Percentiles rank a stretch among this genome's conserved stretches.
Conservation (phyloP, 2,888 invertebrate genomes). For the Eledona agricola region DNA sequence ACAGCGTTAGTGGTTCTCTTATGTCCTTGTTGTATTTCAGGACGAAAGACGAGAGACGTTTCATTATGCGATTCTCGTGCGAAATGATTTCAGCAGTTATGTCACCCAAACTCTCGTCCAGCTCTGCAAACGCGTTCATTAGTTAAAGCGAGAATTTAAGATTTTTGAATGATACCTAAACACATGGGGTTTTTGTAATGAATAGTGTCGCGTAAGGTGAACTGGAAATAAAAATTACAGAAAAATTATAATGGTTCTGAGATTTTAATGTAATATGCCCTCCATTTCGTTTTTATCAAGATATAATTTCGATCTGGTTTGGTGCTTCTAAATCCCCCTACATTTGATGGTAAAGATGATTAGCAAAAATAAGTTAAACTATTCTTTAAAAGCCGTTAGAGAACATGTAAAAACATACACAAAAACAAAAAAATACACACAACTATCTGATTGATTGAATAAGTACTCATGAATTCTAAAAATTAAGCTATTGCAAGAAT, state of each 20-base stretch:
- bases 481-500: too few relatives aligned
- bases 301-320: too few relatives aligned
- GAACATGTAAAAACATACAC: too few relatives aligned
- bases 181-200: constrained; percentile 62
- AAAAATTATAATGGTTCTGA: constrained; percentile 5
- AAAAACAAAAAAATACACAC: constrained; percentile 15
- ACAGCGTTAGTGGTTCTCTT: constrained; percentile 53
- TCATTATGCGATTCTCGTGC: constrained; percentile 79
- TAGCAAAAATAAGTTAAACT: too few relatives aligned
- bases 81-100: constrained; percentile 81
- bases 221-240: constrained; percentile 54
- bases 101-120: constrained; percentile 82
- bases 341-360: too few relatives aligned
- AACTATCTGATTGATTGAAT: constrained; percentile 14
- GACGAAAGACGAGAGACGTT: constrained; percentile 56
- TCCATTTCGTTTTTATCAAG: too few relatives aligned
- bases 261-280: background rate
- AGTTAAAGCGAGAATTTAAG: constrained; percentile 2
- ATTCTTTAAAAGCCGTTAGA: too few relatives aligned
- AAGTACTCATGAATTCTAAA: too few relatives aligned
- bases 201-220: constrained; percentile 53
- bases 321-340: too few relatives aligned
- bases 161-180: constrained; percentile 52
- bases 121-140: constrained; percentile 63
- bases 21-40: constrained; percentile 56